These are phyloP conservation scores for Neoitamus cyanurus DNA, from an alignment of 2,888 invertebrate genomes.

Conservation along the genomic window DNA sequence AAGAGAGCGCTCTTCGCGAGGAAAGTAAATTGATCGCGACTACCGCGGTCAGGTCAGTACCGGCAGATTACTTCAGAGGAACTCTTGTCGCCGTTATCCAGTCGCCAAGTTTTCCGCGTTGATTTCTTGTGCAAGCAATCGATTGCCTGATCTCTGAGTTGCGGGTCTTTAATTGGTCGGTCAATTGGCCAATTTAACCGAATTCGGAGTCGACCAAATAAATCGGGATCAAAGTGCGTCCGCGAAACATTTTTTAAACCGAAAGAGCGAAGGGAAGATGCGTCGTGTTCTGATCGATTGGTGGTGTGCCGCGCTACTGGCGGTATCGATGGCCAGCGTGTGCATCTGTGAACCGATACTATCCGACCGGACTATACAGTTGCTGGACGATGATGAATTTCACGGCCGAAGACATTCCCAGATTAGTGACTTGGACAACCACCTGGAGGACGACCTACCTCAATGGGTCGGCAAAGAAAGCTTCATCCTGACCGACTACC, in stretches of 20 bases:
- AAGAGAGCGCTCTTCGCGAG: background rate
- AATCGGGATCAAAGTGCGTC: background rate
- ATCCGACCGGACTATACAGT: background rate
- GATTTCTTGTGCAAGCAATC: background rate
- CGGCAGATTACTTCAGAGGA: background rate
- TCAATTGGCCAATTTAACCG: slow-evolving; percentile 20
- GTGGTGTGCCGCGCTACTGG: background rate
- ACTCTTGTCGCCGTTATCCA: background rate
- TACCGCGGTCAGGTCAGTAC: background rate
- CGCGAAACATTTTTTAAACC: background rate
- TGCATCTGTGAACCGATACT: slow-evolving; percentile 19
- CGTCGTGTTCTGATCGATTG: background rate
- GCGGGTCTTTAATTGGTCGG: background rate
- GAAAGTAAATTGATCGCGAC: background rate
- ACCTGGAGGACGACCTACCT: slow-evolving; percentile 6
- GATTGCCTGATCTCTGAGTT: background rate
- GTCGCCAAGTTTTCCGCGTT: background rate
- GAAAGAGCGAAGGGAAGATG: background rate
- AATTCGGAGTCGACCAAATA: background rate
- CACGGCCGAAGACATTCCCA: background rate
- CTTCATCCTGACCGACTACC: slow-evolving; percentile 74
- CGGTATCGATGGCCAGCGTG: background rate
- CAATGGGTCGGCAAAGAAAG: slow-evolving; percentile 65
- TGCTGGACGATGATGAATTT: background rate
- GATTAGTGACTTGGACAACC: background rate